Evolutionary conservation across 2,797 vertebrate species (phyloP).

Genomic region (Gymnocypris eckloni): DNA sequence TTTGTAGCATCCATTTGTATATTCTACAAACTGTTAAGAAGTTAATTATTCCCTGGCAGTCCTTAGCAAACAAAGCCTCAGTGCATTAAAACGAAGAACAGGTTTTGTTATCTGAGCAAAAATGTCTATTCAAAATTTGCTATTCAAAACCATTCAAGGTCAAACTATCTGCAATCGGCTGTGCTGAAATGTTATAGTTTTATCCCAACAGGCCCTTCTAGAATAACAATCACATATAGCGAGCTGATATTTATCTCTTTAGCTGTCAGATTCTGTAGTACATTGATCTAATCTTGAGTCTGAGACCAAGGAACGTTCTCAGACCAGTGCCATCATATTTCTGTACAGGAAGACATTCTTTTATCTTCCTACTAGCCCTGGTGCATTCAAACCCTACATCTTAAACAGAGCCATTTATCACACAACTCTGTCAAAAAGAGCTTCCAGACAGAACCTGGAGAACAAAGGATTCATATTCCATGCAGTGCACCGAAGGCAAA

Average conservation of each 20-base stretch:
- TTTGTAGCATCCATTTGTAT: constrained; percentile 21
- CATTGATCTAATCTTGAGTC: constrained; percentile 40
- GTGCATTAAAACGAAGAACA: background rate
- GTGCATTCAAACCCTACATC: constrained; percentile 32
- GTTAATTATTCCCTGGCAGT: constrained; percentile 47
- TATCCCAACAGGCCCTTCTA: constrained; percentile 6
- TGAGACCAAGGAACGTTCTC: constrained; percentile 38
- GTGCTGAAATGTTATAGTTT: background rate
- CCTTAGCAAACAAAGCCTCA: constrained; percentile 14
- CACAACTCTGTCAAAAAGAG: constrained; percentile 12
- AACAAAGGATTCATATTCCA: constrained; percentile 46
- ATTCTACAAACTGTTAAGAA: constrained; percentile 17
- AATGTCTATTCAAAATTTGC: background rate
- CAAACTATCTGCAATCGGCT: background rate
- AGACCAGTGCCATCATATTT: constrained; percentile 29
- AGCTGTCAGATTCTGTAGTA: constrained; percentile 33
- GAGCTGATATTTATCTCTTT: constrained; percentile 23
- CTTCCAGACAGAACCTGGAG: constrained; percentile 29
- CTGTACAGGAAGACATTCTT: background rate
- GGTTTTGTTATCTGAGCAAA: background rate
- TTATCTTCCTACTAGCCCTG: constrained; percentile 27
- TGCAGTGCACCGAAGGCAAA: constrained; percentile 16
- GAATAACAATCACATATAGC: constrained; percentile 25
- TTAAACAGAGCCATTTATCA: constrained; percentile 49
- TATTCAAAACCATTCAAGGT: background rate